Evolutionary conservation across 2,113 vertebrate genomes (phyloP), one percentile per base, ranked within the genome.

Genomic region (Chaenocephalus aceratus): DNA sequence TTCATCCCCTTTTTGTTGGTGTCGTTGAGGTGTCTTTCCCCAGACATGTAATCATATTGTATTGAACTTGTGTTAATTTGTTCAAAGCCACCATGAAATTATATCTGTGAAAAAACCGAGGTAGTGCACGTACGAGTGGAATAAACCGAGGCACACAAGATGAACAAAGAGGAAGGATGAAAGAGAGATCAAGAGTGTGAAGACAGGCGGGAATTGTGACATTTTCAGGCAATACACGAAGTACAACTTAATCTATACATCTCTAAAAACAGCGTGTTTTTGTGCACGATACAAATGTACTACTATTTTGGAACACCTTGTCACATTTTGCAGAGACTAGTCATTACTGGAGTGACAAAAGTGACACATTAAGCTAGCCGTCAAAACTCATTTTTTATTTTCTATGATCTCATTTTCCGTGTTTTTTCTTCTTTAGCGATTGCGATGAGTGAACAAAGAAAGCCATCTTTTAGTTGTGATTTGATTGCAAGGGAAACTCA

Each of bases 81-180:
- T 68, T 85, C 86, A 66, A 65, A 89, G 82, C 71, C 44, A 61
- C 82, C 83, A 77, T 93, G 87, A 92, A 91, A 95, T 92, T 82
- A 77, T 76, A 81, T 84, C 72, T 85, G 65, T 71, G 79, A 78
- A 82, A 83, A 26, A 75, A 72, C 26, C 14, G 36, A 0, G 0
- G 41, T 15, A 34, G 44, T 67, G 78, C 56, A 70, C 13, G 56
- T 78, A 63, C 7, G 72, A 77, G 48, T 71, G 82, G 61, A 86
- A 85, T 64, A 58, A 79, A 73, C 8, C 46, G 57, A 82, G 41
- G 52, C 51, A 63, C 62, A 65, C 66, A 23, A 15, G 54, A 78
- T 23, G 34, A 75, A 75, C 61, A 73, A 72, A 86, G 64, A 53
- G 4, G 3, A 23, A n/a, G 53, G 72, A 72, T 57, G 64, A 74